Base-by-base conservation (phyloP, 1,140 invertebrate genomes). In the Cotesia vestalis region DNA sequence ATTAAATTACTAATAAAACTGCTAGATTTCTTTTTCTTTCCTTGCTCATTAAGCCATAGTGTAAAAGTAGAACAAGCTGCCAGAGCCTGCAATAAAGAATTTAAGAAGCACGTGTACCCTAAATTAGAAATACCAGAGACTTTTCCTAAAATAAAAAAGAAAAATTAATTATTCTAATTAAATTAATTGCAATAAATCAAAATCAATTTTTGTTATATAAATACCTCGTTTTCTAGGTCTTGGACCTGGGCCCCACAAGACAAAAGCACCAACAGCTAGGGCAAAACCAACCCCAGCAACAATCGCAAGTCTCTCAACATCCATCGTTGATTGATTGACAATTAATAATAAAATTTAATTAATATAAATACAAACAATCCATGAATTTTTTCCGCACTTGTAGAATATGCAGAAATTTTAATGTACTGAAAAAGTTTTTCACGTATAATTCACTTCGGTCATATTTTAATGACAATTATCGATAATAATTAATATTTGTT, bases 101-200 rank as follows among this genome's bases (percentile, higher is more conserved):
- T 96, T 6, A 96, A 84, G 83, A 96, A 96, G 81, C 95, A 96
- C 9, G 95, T 95, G 72, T 93, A 91, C 51, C 94, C 95, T 71
- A 95, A 89, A 88, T 96, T 96, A 72, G 92, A 91, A 4, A 96
- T 88, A 12, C 94, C 95, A 69, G 92, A 89, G 63, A 95, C 89
- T 79, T 92, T 90, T 35, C 93, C 93, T 82, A 75, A 82, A 81
- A 73, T 67, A 73, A 59, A 64, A 61, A 40, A 53, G 35, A 72
- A n/a, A 51, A 68, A 64, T 66, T 52, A 27, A n/a, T 57, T 11
- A 34, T 46, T 61, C 14, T 6, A 14, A 59, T 59, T 27, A 27
- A 27, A 27, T 27, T 27, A 46, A 46, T 46, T 46, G 11, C 5
- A 46, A 34, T 34, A 51, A 51, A 60, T 68, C 46, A 57, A 66